A percentile compares a stretch with the other conserved stretches of the same genome.
Evolutionary conservation across 2,888 invertebrate species (phyloP).

Genomic region (Morpho deidamia): DNA sequence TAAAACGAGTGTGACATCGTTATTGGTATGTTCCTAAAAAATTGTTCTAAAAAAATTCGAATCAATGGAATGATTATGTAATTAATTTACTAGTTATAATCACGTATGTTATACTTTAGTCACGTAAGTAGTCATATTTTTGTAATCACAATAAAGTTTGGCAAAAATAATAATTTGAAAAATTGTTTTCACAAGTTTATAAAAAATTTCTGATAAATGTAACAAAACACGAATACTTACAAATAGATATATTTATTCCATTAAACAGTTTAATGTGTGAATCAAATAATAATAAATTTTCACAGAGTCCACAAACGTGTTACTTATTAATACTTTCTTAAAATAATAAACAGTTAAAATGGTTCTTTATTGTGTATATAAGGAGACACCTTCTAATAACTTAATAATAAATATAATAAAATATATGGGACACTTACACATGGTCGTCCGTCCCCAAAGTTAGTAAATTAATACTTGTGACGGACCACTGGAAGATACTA

Average conservation of each 20-base stretch:
- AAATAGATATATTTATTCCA: neutral
- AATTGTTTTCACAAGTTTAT: too few relatives aligned
- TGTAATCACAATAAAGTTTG: slow-evolving; percentile 46
- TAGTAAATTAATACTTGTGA: too few relatives aligned
- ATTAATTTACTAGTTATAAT: slow-evolving; percentile 41
- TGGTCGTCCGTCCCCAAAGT: too few relatives aligned
- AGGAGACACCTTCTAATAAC: too few relatives aligned
- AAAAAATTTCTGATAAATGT: too few relatives aligned
- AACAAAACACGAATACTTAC: neutral
- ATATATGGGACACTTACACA: too few relatives aligned
- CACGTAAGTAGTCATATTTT: slow-evolving; percentile 66
- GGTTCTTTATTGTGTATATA: too few relatives aligned
- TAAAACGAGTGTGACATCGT: slow-evolving; percentile 27
- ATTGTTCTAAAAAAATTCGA: slow-evolving; percentile 36
- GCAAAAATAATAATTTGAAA: neutral
- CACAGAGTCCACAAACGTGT: slow-evolving; percentile 56
- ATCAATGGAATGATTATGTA: slow-evolving; percentile 42
- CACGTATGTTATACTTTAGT: slow-evolving; percentile 55
- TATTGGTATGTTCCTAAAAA: slow-evolving; percentile 53
- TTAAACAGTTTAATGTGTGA: slow-evolving; percentile 43
- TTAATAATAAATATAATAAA: too few relatives aligned
- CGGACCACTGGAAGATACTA: too few relatives aligned
- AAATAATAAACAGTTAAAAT: too few relatives aligned
- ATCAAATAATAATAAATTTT: slow-evolving; percentile 63
- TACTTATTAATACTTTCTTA: slow-evolving; percentile 22